Conservation (phyloP, 2,888 invertebrate genomes). For the Leptinotarsa haldemani region DNA sequence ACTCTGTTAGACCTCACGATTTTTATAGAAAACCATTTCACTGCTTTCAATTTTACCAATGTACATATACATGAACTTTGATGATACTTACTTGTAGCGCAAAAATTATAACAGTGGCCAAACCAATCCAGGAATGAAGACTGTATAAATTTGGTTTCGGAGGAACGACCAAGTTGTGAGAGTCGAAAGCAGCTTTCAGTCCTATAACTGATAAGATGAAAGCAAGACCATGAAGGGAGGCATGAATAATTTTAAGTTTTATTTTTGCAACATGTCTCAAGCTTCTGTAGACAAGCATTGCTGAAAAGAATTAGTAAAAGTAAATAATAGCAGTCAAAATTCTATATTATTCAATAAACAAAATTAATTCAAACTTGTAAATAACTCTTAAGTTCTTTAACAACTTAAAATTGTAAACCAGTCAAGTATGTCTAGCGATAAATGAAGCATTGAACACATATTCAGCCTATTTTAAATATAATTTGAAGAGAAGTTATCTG, state of each 20-base stretch:
- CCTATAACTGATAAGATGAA: conserved; percentile 78
- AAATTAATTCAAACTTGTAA: too few relatives aligned
- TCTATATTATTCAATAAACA: too few relatives aligned
- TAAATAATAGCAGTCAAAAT: too few relatives aligned
- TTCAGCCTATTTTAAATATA: too few relatives aligned
- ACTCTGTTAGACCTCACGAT: not conserved
- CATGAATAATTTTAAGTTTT: conserved; percentile 81
- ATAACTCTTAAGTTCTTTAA: too few relatives aligned
- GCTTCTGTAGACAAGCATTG: conserved; percentile 84
- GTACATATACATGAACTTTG: not conserved
- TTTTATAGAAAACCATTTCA: not conserved
- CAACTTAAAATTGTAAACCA: too few relatives aligned
- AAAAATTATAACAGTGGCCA: conserved; percentile 79
- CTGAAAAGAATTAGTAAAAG: conserved; percentile 66
- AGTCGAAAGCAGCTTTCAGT: conserved; percentile 83
- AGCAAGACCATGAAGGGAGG: conserved; percentile 74
- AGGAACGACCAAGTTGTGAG: conserved; percentile 74
- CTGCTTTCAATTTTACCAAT: too few relatives aligned
- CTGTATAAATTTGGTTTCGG: conserved; percentile 80
- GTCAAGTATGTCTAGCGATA: too few relatives aligned
- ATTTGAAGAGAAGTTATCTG: too few relatives aligned
- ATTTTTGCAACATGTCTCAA: conserved; percentile 79
- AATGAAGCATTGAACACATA: too few relatives aligned
- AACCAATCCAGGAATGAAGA: conserved; percentile 85
- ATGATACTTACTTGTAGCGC: conserved; percentile 72